These are phyloP conservation scores for Brenthis ino DNA, from an alignment of 2,888 invertebrate genomes.

Conservation along the genomic window DNA sequence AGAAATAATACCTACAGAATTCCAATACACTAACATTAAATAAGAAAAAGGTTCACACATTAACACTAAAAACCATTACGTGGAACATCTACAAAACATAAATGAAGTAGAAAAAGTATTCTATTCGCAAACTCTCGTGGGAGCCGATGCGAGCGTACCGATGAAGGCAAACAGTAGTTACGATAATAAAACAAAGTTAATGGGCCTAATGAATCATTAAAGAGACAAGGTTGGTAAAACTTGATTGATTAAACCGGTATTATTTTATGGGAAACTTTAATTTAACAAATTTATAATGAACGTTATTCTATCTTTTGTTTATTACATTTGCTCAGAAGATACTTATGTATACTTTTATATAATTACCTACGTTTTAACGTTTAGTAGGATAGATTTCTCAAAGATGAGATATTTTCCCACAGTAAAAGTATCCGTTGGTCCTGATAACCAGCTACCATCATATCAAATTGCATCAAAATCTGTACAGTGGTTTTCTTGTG, in stretches of 20 bases:
- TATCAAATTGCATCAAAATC: too few relatives aligned
- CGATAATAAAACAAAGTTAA: constrained; percentile 33
- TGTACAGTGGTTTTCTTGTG: too few relatives aligned
- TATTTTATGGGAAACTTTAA: constrained; percentile 18
- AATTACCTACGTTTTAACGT: too few relatives aligned
- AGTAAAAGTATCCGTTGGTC: too few relatives aligned
- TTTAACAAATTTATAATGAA: not conserved
- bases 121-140: constrained; percentile 14
- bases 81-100: not conserved
- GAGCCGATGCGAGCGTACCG: constrained; percentile 8
- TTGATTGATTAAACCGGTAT: constrained; percentile 31
- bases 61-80: not conserved
- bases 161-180: constrained; percentile 31
- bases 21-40: not conserved
- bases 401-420: too few relatives aligned
- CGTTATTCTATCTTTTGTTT: too few relatives aligned
- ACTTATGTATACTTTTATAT: too few relatives aligned
- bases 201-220: constrained; percentile 35
- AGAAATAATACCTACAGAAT: not conserved
- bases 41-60: constrained; percentile 6
- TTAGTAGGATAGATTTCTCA: too few relatives aligned
- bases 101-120: constrained; percentile 3
- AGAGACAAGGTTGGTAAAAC: constrained; percentile 18
- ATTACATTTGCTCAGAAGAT: too few relatives aligned
- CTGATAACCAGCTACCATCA: too few relatives aligned